phyloP scores from a whole-genome alignment of 2,113 vertebrate genomes.

The Edolisoma coerulescens region DNA sequence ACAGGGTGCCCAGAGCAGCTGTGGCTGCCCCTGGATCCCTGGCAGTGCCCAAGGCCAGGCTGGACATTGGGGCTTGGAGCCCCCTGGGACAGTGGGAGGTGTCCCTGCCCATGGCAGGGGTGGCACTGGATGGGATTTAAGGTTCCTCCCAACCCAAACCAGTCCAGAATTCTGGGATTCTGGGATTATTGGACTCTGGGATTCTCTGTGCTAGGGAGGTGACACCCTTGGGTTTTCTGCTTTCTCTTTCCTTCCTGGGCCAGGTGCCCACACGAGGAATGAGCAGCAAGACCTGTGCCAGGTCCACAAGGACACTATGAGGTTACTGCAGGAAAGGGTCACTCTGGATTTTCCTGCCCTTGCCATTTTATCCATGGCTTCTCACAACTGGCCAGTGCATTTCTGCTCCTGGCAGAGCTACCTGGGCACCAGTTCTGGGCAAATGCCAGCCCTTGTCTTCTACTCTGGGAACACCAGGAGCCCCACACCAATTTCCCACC shows the following conservation, averaged over 20 bases:
- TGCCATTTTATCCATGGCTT: background rate
- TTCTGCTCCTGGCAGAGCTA: background rate
- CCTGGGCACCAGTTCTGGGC: background rate
- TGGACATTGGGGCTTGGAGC: background rate
- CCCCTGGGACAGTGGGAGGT: background rate
- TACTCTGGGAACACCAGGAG: background rate
- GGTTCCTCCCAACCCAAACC: background rate
- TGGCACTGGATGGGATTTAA: fast-evolving
- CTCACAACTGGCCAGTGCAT: background rate
- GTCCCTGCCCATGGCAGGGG: background rate
- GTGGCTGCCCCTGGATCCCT: background rate
- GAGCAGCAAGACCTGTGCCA: background rate
- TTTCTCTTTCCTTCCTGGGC: background rate
- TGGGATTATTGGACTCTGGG: background rate
- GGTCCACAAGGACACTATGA: background rate
- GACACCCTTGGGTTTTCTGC: background rate
- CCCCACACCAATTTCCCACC: background rate
- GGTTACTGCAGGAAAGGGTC: background rate
- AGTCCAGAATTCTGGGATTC: background rate
- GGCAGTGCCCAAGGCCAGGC: background rate
- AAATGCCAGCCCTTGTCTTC: background rate
- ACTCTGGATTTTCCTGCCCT: background rate
- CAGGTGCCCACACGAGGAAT: background rate
- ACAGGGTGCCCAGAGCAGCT: background rate
- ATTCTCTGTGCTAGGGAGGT: background rate